Evolutionary conservation across 2,888 invertebrate genomes (phyloP).

Genomic region (Drosophila trichaetosa): DNA sequence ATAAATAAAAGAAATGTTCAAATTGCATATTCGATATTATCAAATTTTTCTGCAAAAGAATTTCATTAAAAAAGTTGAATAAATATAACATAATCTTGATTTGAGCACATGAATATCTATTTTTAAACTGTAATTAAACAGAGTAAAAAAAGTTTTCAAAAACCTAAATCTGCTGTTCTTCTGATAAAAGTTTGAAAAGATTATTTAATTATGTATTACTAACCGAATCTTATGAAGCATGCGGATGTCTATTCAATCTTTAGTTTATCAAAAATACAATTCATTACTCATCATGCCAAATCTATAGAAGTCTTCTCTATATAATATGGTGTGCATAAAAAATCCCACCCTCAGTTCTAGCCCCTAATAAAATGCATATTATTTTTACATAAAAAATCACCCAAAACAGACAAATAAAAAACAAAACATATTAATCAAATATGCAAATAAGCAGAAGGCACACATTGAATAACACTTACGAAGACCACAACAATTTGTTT

Average conservation of each 20-base stretch:
- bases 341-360: conserved; percentile 24
- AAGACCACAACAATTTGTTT: conserved; percentile 35
- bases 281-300: background rate
- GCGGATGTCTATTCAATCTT: background rate
- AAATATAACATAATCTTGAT: background rate
- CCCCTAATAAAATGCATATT: conserved; percentile 64
- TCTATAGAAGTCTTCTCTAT: background rate
- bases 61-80: background rate
- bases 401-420: conserved; percentile 55
- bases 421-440: conserved; percentile 77
- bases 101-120: background rate
- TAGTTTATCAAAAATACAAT: background rate
- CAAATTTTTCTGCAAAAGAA: background rate
- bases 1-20: background rate
- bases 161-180: background rate
- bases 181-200: background rate
- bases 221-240: background rate
- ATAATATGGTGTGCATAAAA: background rate
- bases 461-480: conserved; percentile 41
- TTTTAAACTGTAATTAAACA: background rate
- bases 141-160: background rate
- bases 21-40: background rate
- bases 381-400: conserved; percentile 78
- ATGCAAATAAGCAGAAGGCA: conserved; percentile 71
- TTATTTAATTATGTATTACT: background rate